Evolutionary conservation across 1,140 invertebrate genomes (phyloP), one percentile per base, ranked within the genome.

Genomic region (Coptotermes formosanus): DNA sequence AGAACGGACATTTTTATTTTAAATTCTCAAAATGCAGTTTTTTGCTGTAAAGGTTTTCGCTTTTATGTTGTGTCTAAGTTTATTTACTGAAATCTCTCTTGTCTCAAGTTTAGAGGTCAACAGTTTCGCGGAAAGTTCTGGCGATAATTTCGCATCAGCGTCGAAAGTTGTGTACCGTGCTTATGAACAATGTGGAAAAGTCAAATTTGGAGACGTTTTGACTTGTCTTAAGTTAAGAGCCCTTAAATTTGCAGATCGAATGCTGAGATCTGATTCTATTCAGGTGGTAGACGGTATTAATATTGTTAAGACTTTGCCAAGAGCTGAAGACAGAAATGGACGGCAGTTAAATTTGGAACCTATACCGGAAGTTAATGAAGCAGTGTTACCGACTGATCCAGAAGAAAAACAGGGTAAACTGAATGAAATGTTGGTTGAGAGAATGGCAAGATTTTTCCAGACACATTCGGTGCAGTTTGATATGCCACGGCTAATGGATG

Each of bases 191-290:
- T 95, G 95, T 89, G 92, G 92, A 85, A 75, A 7, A 2, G 64
- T 30, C 11, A 90, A 91, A 55, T 92, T 92, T 55, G 91, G 93
- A 87, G 93, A 95, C 87, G 91, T 94, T 59, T 89, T 94, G 84
- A 94, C 93, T 90, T 95, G 94, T 89, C 91, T 95, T 86, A 95
- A 95, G 90, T 90, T 94, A 14, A 93, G 94, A 89, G 94, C 93
- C 0, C 90, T 94, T 0, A 94, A 93, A 88, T 90, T 94, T 12
- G 89, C 93, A 12, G 93, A 95, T 85, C 90, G 94, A n/a, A 94
- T 94, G 0, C 90, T 94, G 2, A 91, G 93, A 84, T 91, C 93
- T 87, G 93, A 94, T 85, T 91, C 90, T 25, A 91, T 96, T n/a
- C 93, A 93, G 38, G 89, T 95, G 45, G 88, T 94, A 19, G 93